Base-by-base conservation (phyloP, 2,113 vertebrate genomes). In the Gallinago jamesoni region DNA sequence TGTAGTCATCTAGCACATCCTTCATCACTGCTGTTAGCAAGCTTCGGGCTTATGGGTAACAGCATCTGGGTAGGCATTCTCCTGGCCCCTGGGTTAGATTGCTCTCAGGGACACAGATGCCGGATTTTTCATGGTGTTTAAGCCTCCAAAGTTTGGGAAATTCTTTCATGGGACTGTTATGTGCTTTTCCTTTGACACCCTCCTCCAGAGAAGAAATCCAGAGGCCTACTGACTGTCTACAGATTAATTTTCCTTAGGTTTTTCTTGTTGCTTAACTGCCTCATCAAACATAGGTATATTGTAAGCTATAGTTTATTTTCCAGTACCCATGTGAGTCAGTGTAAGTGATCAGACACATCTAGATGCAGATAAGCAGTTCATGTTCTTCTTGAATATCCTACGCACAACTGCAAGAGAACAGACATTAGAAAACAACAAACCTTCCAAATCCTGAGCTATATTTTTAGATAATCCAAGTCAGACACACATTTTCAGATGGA, bases 261-360 rank as follows among this genome's bases (percentile, higher is more conserved):
- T 78, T 48, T 48, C 23, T 81, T 75, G 43, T 86, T 96, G 80
- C 69, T 92, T 75, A 89, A 84, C 9, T 55, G 56, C 23, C 12
- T 47, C 37, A 67, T 62, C 84, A 60, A 64, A 39, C 19, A 24
- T 14, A 22, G 12, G 7, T 81, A 30, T 21, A 28, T 9, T 52
- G 73, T 78, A 56, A 53, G 7, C 33, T 64, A 6, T 30, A 35
- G 81, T 95, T 93, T 89, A 84, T 89, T 95, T 94, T 83, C 81
- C 84, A 35, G 89, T 68, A 94, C 43, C 41, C 12, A 33, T 64
- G 31, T 93, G 93, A 96, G 93, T 84, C 95, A 94, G 39, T 19
- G 24, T 45, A 87, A 92, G 69, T 45, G 77, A 89, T 81, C 72
- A 59, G 89, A 77, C 17, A 14, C 64, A 73, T 89, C 56, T 35